Percentiles rank a stretch among this genome's conserved stretches.
These are phyloP conservation scores for Lacerta bilineata DNA, from an alignment of 2,797 vertebrate species.

Conservation along the genomic window DNA sequence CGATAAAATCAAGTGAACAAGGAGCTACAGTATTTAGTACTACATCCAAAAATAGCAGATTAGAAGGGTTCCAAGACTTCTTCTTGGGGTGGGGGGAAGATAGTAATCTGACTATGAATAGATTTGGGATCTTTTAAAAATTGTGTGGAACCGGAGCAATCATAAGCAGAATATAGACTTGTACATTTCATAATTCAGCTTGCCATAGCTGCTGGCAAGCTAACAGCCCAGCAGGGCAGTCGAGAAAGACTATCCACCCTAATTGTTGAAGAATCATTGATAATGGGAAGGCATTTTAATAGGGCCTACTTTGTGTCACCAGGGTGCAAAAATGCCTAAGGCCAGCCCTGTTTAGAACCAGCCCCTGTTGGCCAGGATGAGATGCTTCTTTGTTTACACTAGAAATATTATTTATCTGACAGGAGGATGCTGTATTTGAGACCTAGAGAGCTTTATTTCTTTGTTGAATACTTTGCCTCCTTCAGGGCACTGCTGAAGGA, in stretches of 20 bases:
- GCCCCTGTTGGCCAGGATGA: neutral
- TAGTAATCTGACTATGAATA: neutral
- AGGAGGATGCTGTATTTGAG: neutral
- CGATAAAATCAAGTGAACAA: neutral
- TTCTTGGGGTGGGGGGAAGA: neutral
- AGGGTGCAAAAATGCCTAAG: neutral
- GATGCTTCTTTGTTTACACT: constrained; percentile 14
- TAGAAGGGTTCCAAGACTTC: neutral
- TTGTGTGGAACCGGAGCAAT: neutral
- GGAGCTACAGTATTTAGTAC: neutral
- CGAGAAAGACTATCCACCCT: neutral
- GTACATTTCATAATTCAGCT: neutral
- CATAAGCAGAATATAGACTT: neutral
- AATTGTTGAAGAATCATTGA: constrained; percentile 14
- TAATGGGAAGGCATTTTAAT: neutral
- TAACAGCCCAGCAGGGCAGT: neutral
- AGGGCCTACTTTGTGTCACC: neutral
- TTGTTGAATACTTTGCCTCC: neutral
- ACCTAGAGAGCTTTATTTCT: neutral
- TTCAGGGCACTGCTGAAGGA: neutral
- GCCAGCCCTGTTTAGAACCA: neutral
- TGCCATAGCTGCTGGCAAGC: neutral
- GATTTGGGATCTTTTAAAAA: neutral
- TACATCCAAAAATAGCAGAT: constrained; percentile 1
- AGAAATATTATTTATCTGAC: neutral